Evolutionary conservation across 2,888 invertebrate genomes (phyloP).

Genomic region (Lamellibrachia satsuma): DNA sequence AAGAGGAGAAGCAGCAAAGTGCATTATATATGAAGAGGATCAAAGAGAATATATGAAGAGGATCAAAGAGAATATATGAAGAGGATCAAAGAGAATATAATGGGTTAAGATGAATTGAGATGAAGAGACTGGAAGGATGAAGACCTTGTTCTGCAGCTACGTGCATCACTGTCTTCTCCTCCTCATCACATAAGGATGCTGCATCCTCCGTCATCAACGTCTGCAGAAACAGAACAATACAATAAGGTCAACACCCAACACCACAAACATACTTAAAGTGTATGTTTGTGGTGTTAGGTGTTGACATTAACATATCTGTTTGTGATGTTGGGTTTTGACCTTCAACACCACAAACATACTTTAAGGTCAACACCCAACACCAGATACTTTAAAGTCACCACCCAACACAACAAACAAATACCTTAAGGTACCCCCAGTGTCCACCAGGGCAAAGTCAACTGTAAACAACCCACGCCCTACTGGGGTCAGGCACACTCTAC

Average conservation of each 20-base stretch:
- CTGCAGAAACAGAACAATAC: slow-evolving; percentile 45
- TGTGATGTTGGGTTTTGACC: too few species aligned
- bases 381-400: too few species aligned
- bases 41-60: too few species aligned
- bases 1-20: too few species aligned
- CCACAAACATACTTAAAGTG: not conserved
- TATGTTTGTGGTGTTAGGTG: not conserved
- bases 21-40: too few species aligned
- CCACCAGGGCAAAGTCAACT: slow-evolving; percentile 59
- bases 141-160: slow-evolving; percentile 63
- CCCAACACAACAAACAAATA: too few species aligned
- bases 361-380: too few species aligned
- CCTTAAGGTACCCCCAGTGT: slow-evolving; percentile 50
- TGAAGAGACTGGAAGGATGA: not conserved
- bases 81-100: too few species aligned
- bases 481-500: not conserved
- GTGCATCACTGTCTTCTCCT: slow-evolving; percentile 63
- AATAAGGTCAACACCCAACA: not conserved
- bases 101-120: not conserved
- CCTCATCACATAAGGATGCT: slow-evolving; percentile 58
- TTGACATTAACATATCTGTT: too few species aligned
- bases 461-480: slow-evolving; percentile 28
- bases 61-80: too few species aligned
- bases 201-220: slow-evolving; percentile 60
- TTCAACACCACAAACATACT: too few species aligned